Evolutionary conservation across 1,140 invertebrate genomes (phyloP), one percentile per base, ranked within the genome.

Genomic region (Aphelinus atriplicis): DNA sequence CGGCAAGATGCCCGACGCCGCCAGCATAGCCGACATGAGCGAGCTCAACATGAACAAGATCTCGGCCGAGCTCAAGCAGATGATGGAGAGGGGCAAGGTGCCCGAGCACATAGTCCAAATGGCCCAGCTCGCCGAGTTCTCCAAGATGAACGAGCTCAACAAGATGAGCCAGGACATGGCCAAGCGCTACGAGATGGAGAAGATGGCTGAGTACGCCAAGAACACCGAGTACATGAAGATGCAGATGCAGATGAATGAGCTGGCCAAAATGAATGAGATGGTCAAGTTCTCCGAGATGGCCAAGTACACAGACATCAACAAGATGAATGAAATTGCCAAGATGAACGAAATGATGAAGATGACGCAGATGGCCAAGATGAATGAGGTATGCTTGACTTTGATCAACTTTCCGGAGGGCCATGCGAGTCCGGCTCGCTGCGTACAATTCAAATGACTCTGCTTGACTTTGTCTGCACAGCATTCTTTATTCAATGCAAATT

Each of bases 41-140:
- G 87, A 88, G 57, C 82, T 88, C 66, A 88, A 88, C 62, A 88
- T 88, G 85, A 88, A 88, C 60, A 88, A 88, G 68, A 88, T 88
- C 53, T 88, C 87, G 1, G 87, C 87, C 0, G 87, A 88, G 48
- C 65, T 88, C 56, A 88, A 88, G 61, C 87, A 88, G 65, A 88
- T 88, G 87, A 88, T 88, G 87, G 87, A 88, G 47, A 80, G 87
- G 1, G 87, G 87, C 3, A 88, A 88, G 75, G 87, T 88, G 4
- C 86, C 87, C 0, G 87, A 88, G 47, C 87, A 88, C 64, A 88
- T 88, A 71, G 87, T 88, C 43, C 87, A 88, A 78, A 88, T 88
- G 87, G 87, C 87, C 9, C 87, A 88, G 71, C 74, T 88, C 0
- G 86, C 87, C 0, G 87, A 88, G 43, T 88, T 88, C 69, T 87